Conservation (phyloP, 2,797 vertebrate species). For the Spinibarbus caldwelli region DNA sequence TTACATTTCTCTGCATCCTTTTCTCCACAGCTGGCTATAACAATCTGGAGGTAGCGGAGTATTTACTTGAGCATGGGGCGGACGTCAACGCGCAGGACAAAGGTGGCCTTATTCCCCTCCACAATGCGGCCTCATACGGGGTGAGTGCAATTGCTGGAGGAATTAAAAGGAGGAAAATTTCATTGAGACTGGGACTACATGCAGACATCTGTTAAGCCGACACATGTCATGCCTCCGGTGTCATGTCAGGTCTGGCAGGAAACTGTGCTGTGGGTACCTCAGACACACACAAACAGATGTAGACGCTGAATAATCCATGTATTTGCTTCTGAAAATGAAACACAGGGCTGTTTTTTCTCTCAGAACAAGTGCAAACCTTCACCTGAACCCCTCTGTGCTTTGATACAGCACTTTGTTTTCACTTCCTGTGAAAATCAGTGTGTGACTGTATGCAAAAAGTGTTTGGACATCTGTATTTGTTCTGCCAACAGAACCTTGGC, state of each 20-base stretch:
- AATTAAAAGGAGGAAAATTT: slow-evolving; percentile 19
- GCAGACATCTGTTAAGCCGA: slow-evolving; percentile 34
- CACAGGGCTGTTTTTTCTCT: neutral
- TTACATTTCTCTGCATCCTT: slow-evolving; percentile 26
- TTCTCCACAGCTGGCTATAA: slow-evolving; percentile 90
- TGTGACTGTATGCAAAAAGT: slow-evolving; percentile 25
- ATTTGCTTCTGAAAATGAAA: slow-evolving; percentile 15
- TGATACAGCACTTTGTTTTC: neutral
- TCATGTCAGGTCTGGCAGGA: slow-evolving; percentile 5
- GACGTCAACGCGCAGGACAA: slow-evolving; percentile 97
- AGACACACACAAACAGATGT: slow-evolving; percentile 41
- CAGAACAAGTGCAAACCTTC: neutral
- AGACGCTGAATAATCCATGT: slow-evolving; percentile 41
- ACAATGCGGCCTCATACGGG: slow-evolving; percentile 96
- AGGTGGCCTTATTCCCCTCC: slow-evolving; percentile 93
- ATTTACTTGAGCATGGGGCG: slow-evolving; percentile 93
- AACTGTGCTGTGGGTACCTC: slow-evolving; percentile 1
- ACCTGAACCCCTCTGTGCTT: neutral
- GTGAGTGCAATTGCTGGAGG: slow-evolving; percentile 76
- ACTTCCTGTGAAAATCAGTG: neutral
- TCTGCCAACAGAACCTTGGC: slow-evolving; percentile 13
- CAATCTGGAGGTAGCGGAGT: slow-evolving; percentile 96
- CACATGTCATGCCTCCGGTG: neutral
- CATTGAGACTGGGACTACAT: slow-evolving; percentile 6
- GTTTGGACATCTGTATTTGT: slow-evolving; percentile 27